Evolutionary conservation across 2,113 vertebrate genomes (phyloP), one percentile per base, ranked within the genome.

Genomic region (Brachypteracias leptosomus): DNA sequence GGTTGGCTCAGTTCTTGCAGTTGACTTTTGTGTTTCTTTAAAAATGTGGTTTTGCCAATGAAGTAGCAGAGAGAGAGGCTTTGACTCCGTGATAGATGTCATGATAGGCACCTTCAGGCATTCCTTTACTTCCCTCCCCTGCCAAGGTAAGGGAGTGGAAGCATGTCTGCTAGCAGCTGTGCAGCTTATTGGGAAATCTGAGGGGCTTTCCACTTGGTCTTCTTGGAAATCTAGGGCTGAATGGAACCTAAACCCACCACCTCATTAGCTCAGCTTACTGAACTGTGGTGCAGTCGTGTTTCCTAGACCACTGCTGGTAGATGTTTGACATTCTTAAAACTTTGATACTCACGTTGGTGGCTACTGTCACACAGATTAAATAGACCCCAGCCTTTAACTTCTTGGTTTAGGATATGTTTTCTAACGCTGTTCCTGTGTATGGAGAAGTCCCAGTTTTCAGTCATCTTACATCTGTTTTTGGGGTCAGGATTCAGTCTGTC

Each of bases 171-270:
- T 46, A 36, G 40, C 22, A 67, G 47, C 26, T 54, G 1, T 12
- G 22, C 10, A 63, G 25, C 40, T 59, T 65, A 2, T 29, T 44
- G 22, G 47, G 40, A 29, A 14, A 38, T 57, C 16, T 51, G 33
- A 21, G 28, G 3, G 1, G 0, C 18, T 73, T 63, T 28, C 12
- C 22, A 12, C 9, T 54, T 58, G 10, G 3, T 21, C 8, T 42
- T 52, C 29, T n/a, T 66, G 20, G 52, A 87, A 67, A 49, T 31
- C 21, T 35, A 13, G 47, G 18, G 19, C 24, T 14, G 33, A 46
- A 28, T 25, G 7, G 16, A 86, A 36, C 44, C 28, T 74, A 55
- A 42, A 21, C 58, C 47, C 51, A 29, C 11, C 9, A 7, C 13
- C 19, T 70, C 3, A 4, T 13, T 55, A 49, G n/a, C 62, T 58